phyloP scores from a whole-genome alignment of 2,888 invertebrate genomes.

The Hedychridium roseum region DNA sequence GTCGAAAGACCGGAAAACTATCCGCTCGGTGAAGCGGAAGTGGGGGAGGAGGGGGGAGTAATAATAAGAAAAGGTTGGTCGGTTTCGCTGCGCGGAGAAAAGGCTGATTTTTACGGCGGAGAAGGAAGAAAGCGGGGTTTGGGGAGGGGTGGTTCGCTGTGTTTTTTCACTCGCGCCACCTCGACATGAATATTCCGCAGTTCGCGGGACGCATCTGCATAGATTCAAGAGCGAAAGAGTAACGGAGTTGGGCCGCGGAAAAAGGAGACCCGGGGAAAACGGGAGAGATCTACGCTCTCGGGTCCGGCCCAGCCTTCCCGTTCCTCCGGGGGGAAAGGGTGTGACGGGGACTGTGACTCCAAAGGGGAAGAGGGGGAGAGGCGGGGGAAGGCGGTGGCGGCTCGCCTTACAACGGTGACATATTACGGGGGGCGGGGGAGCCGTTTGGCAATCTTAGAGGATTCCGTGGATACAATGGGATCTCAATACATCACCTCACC shows the following conservation, averaged over 20 bases:
- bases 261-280: not conserved
- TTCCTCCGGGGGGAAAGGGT: not conserved
- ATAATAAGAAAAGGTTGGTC: conserved; percentile 12
- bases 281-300: too few relatives aligned
- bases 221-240: conserved; percentile 28
- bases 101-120: conserved; percentile 20
- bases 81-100: conserved; percentile 3
- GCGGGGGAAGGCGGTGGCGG: conserved; percentile 3
- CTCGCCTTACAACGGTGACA: conserved; percentile 51
- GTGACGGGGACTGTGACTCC: not conserved
- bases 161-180: conserved; percentile 29
- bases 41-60: conserved; percentile 15
- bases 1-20: conserved; percentile 17
- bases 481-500: conserved; percentile 64
- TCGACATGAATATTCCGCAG: conserved; percentile 35
- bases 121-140: too few relatives aligned
- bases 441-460: conserved; percentile 64
- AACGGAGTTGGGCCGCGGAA: not conserved
- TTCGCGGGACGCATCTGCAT: conserved; percentile 32
- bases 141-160: too few relatives aligned
- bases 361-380: conserved; percentile 10
- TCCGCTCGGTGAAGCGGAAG: conserved; percentile 10
- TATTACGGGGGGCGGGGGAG: conserved; percentile 54
- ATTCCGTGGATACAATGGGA: conserved; percentile 64
- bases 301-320: too few relatives aligned